phyloP scores from a whole-genome alignment of 2,888 invertebrate species.

The Psylliodes chrysocephalus region DNA sequence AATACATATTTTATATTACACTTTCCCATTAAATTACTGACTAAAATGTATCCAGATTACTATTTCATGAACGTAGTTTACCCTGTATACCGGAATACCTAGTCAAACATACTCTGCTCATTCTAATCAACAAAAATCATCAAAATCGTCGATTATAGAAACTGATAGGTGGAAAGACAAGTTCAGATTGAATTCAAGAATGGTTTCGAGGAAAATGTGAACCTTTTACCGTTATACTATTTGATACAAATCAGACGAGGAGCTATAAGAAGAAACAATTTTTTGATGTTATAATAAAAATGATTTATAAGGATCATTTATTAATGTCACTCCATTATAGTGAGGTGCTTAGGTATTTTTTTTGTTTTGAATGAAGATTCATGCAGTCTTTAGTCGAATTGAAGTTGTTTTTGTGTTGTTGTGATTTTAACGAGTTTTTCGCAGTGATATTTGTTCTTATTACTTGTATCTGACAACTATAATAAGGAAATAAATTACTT shows the following conservation, averaged over 20 bases:
- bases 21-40: no score
- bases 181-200: constrained; percentile 11
- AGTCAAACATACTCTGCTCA: constrained; percentile 17
- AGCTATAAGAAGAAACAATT: constrained; percentile 2
- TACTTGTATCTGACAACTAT: no score
- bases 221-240: constrained; percentile 15
- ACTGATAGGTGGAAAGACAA: constrained; percentile 26
- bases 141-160: constrained; percentile 17
- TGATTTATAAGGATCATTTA: constrained; percentile 16
- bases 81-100: background rate
- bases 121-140: constrained; percentile 29
- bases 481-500: no score
- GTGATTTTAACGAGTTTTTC: background rate
- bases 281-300: constrained; percentile 8
- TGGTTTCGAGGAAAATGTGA: constrained; percentile 15
- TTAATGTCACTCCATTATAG: constrained; percentile 3
- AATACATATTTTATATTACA: no score
- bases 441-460: no score
- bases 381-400: background rate
- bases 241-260: constrained; percentile 22
- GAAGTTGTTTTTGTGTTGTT: background rate
- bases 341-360: constrained; percentile 6
- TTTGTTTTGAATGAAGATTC: constrained; percentile 1
- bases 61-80: background rate
- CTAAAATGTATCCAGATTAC: no score